Conservation (phyloP, 2,888 invertebrate genomes). For the Ormyrus nitidulus region DNA sequence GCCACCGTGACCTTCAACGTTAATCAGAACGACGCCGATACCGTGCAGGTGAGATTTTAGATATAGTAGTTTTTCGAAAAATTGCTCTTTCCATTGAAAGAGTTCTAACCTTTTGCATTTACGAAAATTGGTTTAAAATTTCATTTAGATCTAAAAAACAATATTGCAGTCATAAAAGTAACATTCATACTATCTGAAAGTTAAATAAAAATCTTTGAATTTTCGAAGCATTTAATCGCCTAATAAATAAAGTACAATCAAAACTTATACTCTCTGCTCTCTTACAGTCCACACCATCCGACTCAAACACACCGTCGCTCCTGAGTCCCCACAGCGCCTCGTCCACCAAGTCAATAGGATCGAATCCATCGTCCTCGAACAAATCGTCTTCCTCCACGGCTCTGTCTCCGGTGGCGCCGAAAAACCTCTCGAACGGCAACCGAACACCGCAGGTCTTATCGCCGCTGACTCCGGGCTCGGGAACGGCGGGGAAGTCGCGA, state of each 20-base stretch:
- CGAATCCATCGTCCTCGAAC: conserved; percentile 65
- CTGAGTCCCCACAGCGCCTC: conserved; percentile 71
- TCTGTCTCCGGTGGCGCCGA: conserved; percentile 67
- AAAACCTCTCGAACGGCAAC: conserved; percentile 64
- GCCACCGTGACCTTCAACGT: conserved; percentile 92
- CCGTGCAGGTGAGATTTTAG: conserved; percentile 60
- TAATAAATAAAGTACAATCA: too few relatives aligned
- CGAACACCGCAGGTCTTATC: conserved; percentile 69
- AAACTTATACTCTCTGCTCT: conserved; percentile 18
- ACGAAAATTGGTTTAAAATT: too few relatives aligned
- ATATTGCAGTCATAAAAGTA: too few relatives aligned
- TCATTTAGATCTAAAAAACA: background rate
- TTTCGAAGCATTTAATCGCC: too few relatives aligned
- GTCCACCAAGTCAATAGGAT: conserved; percentile 69
- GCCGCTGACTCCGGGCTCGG: conserved; percentile 70
- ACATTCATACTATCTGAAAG: too few relatives aligned
- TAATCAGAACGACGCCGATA: conserved; percentile 73
- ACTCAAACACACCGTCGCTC: conserved; percentile 67
- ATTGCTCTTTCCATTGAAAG: too few relatives aligned
- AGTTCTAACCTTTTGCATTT: too few relatives aligned
- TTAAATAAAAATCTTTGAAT: too few relatives aligned
- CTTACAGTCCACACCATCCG: conserved; percentile 70
- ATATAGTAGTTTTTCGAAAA: background rate
- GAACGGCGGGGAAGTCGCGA: conserved; percentile 60
- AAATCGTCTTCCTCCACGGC: conserved; percentile 54